Base-by-base conservation (phyloP, 2,888 invertebrate genomes). In the Microplitis deprimator region DNA sequence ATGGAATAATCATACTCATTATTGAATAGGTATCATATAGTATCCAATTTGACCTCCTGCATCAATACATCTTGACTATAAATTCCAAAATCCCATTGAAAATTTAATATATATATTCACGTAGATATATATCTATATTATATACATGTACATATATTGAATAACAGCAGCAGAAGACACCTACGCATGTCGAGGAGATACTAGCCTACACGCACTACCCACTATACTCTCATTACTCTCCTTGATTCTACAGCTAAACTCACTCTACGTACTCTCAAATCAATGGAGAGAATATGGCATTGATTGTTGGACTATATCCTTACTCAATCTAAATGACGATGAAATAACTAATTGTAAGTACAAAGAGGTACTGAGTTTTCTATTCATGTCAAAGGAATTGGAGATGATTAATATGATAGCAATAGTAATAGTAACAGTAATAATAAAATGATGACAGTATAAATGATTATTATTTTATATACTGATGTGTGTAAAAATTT, bases 141-240 rank as follows among this genome's bases (percentile, higher is more conserved):
- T 29, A 29, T 50, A 4, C 1, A 13, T 50, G 10, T 50, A 50
- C 29, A 29, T 50, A 50, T 50, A 50, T 13, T 50, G 50, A 50
- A 50, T 50, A 50, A 62, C 20, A 62, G 62, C 17, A 62, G n/a
- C 16, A 20, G 6, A 62, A 62, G 62, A 62, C 62, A 20, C 62
- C 62, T 62, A 17, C 17, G 62, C 20, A 67, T 20, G 29, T 67
- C 20, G 67, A 10, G 8, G 41, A 50, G 50, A 50, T 50, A 38
- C 29, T 67, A 29, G 67, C 67, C 67, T 67, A 67, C 29, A 29
- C 67, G 67, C 38, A 67, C 67, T 67, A 67, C 17, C n/a, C 38
- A n/a, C 67, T 39, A 67, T 67, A 39, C 20, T 67, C 38, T 20
- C 38, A 20, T 67, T 67, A 67, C 67, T 67, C 39, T 67, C n/a